These are phyloP conservation scores for Pagetopsis macropterus DNA, from an alignment of 2,797 vertebrate genomes.

Conservation along the genomic window DNA sequence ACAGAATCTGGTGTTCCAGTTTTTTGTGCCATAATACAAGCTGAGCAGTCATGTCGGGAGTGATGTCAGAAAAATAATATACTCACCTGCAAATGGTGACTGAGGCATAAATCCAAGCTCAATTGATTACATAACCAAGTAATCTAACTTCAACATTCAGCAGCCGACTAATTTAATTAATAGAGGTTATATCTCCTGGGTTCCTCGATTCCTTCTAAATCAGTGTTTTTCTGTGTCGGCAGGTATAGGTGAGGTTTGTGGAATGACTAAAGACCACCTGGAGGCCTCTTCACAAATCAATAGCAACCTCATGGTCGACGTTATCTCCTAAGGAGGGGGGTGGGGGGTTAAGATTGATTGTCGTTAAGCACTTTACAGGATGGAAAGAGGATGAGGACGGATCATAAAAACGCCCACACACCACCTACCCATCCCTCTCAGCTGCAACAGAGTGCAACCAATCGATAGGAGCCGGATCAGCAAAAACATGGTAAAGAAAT, in stretches of 20 bases:
- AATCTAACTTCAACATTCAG: constrained; percentile 52
- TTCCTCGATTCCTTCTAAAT: constrained; percentile 54
- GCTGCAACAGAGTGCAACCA: constrained; percentile 67
- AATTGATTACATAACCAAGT: constrained; percentile 55
- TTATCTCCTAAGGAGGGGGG: constrained; percentile 76
- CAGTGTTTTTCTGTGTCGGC: constrained; percentile 57
- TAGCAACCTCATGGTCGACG: constrained; percentile 73
- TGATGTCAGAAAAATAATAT: constrained; percentile 44
- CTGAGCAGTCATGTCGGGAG: constrained; percentile 18
- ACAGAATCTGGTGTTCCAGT: constrained; percentile 35
- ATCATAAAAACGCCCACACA: constrained; percentile 80
- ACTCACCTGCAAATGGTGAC: constrained; percentile 46
- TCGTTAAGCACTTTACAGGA: constrained; percentile 83
- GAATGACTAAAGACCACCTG: constrained; percentile 80
- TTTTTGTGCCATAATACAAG: constrained; percentile 38
- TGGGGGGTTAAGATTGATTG: constrained; percentile 81
- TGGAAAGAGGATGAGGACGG: constrained; percentile 79
- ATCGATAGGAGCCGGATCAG: constrained; percentile 75
- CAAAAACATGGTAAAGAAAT: constrained; percentile 43
- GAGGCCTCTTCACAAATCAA: constrained; percentile 77
- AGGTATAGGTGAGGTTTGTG: constrained; percentile 68
- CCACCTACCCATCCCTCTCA: constrained; percentile 72
- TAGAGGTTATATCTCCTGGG: constrained; percentile 46
- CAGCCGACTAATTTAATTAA: constrained; percentile 58
- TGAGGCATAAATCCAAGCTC: constrained; percentile 47